phyloP scores from a whole-genome alignment of 2,888 invertebrate species.

The Eremobia ochroleuca region DNA sequence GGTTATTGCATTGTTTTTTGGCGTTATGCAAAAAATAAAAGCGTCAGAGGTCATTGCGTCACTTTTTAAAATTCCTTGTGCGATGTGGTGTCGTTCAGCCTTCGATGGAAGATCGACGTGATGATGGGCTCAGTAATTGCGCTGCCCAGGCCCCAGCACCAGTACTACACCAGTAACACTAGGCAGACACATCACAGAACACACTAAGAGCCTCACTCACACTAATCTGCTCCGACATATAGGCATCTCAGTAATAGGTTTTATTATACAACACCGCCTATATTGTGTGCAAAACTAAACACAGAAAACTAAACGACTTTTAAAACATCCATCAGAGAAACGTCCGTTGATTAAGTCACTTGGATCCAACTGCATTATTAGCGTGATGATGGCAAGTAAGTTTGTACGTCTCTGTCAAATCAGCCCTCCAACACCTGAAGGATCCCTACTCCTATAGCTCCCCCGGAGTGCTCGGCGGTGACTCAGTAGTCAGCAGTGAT shows the following conservation, averaged over 20 bases:
- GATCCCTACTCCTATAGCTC: slow-evolving; percentile 13
- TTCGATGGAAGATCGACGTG: slow-evolving; percentile 69
- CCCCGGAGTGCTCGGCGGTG: slow-evolving; percentile 62
- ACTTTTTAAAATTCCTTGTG: slow-evolving; percentile 81
- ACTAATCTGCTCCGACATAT: slow-evolving; percentile 39
- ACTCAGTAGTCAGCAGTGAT: slow-evolving; percentile 72
- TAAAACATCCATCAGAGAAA: slow-evolving; percentile 46
- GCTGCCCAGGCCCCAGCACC: slow-evolving; percentile 14
- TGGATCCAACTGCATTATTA: slow-evolving; percentile 13
- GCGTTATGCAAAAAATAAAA: slow-evolving; percentile 78
- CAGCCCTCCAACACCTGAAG: neutral
- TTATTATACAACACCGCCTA: slow-evolving; percentile 46
- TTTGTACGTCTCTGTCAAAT: neutral
- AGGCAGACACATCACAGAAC: slow-evolving; percentile 17
- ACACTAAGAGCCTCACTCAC: slow-evolving; percentile 30
- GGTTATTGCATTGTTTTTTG: slow-evolving; percentile 81
- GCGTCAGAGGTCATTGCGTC: slow-evolving; percentile 83
- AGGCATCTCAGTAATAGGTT: slow-evolving; percentile 51
- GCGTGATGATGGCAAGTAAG: neutral
- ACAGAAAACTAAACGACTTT: slow-evolving; percentile 43
- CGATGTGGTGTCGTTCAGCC: slow-evolving; percentile 69
- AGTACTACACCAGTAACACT: neutral
- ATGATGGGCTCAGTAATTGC: slow-evolving; percentile 51
- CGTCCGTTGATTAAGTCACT: slow-evolving; percentile 37
- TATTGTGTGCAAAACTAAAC: slow-evolving; percentile 53